Percentiles rank a stretch among this genome's conserved stretches.
Evolutionary conservation across 1,140 invertebrate species (phyloP).

Genomic region (Eumaeus atala): DNA sequence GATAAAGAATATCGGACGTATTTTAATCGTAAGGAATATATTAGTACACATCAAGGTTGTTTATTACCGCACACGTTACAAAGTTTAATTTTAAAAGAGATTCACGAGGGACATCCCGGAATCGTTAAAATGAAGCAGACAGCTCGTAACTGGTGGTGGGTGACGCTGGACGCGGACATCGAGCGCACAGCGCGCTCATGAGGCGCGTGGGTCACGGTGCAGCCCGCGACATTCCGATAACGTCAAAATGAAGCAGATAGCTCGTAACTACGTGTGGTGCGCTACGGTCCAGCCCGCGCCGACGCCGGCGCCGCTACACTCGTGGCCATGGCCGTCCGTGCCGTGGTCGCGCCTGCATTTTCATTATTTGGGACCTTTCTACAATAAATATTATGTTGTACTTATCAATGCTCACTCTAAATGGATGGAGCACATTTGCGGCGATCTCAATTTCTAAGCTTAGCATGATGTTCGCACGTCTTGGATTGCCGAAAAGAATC

Average conservation of each 20-base stretch:
- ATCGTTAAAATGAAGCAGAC: constrained; percentile 39
- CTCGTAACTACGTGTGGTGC: too few species aligned
- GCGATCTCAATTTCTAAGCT: too few species aligned
- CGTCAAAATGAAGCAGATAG: too few species aligned
- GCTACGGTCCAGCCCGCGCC: constrained; percentile 21
- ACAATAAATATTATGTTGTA: constrained; percentile 51
- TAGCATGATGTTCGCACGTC: too few species aligned
- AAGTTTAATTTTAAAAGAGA: constrained; percentile 30
- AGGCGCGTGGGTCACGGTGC: constrained; percentile 25
- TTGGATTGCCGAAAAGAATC: too few species aligned
- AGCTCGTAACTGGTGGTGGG: constrained; percentile 66
- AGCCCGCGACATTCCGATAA: too few species aligned
- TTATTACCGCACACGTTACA: constrained; percentile 30
- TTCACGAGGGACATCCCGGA: constrained; percentile 38
- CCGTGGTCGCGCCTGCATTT: constrained; percentile 64
- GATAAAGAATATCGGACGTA: too few species aligned
- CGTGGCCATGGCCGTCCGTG: too few species aligned
- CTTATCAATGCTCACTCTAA: too few species aligned
- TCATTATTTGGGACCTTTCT: constrained; percentile 66
- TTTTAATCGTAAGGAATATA: constrained; percentile 18
- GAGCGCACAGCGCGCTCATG: constrained; percentile 42
- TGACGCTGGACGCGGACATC: constrained; percentile 61
- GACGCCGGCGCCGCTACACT: constrained; percentile 21
- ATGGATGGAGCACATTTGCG: too few species aligned
- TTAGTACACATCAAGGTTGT: constrained; percentile 17